Evolutionary conservation across 2,888 invertebrate genomes (phyloP).

Genomic region (Lepas anatifera): DNA sequence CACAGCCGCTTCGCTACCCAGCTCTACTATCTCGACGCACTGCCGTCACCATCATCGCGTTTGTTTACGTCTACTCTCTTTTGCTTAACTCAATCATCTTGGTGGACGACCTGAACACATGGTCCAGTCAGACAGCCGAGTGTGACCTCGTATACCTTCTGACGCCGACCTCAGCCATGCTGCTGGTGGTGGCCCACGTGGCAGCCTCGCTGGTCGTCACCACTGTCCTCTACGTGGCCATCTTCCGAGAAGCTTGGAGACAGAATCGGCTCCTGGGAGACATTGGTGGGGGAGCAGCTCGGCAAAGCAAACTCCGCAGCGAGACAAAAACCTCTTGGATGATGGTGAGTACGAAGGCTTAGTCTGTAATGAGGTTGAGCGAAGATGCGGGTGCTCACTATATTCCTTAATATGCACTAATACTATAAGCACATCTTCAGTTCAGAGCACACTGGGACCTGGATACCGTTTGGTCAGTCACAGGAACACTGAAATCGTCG

Average conservation of each 20-base stretch:
- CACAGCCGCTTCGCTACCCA: constrained; percentile 25
- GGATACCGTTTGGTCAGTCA: no score
- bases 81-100: constrained; percentile 25
- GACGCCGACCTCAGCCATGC: neutral
- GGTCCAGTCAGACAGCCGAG: constrained; percentile 22
- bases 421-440: no score
- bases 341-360: neutral
- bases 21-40: constrained; percentile 23
- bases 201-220: constrained; percentile 19
- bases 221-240: constrained; percentile 25
- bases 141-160: constrained; percentile 28
- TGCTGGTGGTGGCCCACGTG: neutral
- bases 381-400: no score
- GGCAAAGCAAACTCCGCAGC: constrained; percentile 21
- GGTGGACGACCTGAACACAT: constrained; percentile 19
- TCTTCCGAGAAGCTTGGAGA: constrained; percentile 28
- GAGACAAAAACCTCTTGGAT: neutral
- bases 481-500: no score
- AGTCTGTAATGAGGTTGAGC: no score
- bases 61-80: constrained; percentile 26
- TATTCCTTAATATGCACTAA: no score
- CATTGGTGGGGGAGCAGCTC: neutral
- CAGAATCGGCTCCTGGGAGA: constrained; percentile 23
- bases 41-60: constrained; percentile 20
- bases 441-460: no score